Conservation (phyloP, 2,797 vertebrate genomes). For the Enteromius anoplus region DNA sequence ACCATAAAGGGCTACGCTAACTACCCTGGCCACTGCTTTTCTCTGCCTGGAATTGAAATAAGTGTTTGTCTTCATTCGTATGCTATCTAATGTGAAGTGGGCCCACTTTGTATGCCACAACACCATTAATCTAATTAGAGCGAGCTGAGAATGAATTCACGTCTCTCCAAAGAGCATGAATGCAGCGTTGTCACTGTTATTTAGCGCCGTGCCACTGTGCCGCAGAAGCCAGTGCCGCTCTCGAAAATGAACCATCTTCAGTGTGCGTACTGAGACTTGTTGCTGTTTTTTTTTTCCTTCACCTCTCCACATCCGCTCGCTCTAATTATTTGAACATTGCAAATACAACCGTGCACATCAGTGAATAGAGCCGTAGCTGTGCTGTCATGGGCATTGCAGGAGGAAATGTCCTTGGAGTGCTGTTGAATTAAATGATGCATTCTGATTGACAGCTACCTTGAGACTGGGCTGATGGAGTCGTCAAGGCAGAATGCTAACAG, state of each 20-base stretch:
- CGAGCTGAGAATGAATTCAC: conserved; percentile 91
- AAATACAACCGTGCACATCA: conserved; percentile 84
- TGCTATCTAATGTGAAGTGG: conserved; percentile 90
- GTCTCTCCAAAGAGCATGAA: conserved; percentile 79
- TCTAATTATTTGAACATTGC: conserved; percentile 89
- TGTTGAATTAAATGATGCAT: conserved; percentile 91
- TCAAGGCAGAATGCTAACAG: conserved; percentile 87
- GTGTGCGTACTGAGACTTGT: conserved; percentile 85
- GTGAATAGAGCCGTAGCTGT: conserved; percentile 95
- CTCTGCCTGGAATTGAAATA: conserved; percentile 90
- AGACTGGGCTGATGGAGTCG: conserved; percentile 98
- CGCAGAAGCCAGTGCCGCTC: conserved; percentile 80
- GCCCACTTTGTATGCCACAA: conserved; percentile 85
- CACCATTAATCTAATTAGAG: conserved; percentile 98
- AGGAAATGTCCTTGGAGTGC: conserved; percentile 88
- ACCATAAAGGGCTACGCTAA: conserved; percentile 95
- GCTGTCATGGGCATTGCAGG: conserved; percentile 88
- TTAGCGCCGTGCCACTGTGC: conserved; percentile 78
- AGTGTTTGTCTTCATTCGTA: conserved; percentile 92
- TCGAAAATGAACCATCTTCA: conserved; percentile 69
- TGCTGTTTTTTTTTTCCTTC: conserved; percentile 70
- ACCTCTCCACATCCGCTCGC: conserved; percentile 62
- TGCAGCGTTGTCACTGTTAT: conserved; percentile 88
- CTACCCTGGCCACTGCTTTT: conserved; percentile 86
- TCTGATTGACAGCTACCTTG: conserved; percentile 99